phyloP scores from a whole-genome alignment of 2,888 invertebrate genomes.

The Yponomeuta cagnagella region DNA sequence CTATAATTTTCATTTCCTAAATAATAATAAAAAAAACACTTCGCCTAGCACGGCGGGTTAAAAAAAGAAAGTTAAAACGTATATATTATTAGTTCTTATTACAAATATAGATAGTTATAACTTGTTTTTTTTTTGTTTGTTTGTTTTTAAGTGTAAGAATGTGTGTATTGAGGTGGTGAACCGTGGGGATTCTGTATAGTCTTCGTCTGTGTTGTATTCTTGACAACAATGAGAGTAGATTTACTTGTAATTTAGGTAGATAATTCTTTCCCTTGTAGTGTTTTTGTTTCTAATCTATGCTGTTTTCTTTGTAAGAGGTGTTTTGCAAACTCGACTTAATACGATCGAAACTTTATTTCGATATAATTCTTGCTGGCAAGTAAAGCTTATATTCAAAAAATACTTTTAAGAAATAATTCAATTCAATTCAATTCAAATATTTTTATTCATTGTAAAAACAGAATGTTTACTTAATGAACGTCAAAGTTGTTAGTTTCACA shows the following conservation, averaged over 20 bases:
- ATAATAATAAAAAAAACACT: constrained; percentile 20
- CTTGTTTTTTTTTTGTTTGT: constrained; percentile 15
- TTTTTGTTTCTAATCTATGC: constrained; percentile 16
- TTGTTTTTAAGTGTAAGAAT: constrained; percentile 28
- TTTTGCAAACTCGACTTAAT: neutral
- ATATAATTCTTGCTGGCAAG: constrained; percentile 13
- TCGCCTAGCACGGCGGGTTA: constrained; percentile 52
- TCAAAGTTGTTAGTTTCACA: no score
- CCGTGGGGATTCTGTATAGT: neutral
- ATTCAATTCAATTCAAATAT: no score
- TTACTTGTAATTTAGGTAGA: constrained; percentile 43
- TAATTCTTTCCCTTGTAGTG: constrained; percentile 28
- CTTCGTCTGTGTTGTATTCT: constrained; percentile 15
- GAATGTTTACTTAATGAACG: no score
- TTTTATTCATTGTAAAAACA: no score
- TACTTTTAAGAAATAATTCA: no score
- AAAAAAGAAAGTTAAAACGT: constrained; percentile 13
- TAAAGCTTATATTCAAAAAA: neutral
- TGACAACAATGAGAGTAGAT: constrained; percentile 22
- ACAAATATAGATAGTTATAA: constrained; percentile 9
- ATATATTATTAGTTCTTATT: neutral
- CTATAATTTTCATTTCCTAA: neutral
- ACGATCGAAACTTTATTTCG: neutral
- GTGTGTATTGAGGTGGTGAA: constrained; percentile 19
- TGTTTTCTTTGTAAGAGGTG: constrained; percentile 24